Percentiles rank a stretch among this genome's conserved stretches.
phyloP scores from a whole-genome alignment of 1,140 invertebrate species.

The Pseudoatta argentina region DNA sequence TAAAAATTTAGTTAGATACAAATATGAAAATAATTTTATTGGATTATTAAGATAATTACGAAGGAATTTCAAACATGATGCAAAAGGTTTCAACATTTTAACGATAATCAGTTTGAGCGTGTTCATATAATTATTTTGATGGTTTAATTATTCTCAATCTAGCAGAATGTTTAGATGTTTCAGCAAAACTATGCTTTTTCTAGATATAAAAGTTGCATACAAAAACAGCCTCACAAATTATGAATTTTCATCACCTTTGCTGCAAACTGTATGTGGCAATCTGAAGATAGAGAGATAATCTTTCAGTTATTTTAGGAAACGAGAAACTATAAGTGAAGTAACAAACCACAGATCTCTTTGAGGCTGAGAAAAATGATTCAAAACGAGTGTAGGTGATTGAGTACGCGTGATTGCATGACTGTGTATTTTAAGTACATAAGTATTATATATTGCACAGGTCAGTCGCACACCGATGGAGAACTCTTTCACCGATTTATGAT shows the following conservation, averaged over 20 bases:
- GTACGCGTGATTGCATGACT: neutral
- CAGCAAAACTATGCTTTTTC: no score
- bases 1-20: no score
- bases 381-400: neutral
- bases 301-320: neutral
- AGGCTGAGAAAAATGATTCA: constrained; percentile 8
- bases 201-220: neutral
- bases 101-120: no score
- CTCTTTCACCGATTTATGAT: constrained; percentile 66
- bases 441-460: constrained; percentile 60
- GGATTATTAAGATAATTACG: no score
- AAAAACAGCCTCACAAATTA: neutral
- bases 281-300: neutral
- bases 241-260: neutral
- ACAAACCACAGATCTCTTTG: neutral
- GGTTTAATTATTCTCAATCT: no score
- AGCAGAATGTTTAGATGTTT: no score
- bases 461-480: constrained; percentile 33
- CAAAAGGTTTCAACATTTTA: no score
- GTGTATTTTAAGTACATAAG: constrained; percentile 17
- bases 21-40: no score
- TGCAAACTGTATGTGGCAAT: neutral
- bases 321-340: neutral
- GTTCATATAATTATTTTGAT: no score
- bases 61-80: no score